Base-by-base conservation (phyloP, 2,113 vertebrate genomes). In the Oxyruncus cristatus region DNA sequence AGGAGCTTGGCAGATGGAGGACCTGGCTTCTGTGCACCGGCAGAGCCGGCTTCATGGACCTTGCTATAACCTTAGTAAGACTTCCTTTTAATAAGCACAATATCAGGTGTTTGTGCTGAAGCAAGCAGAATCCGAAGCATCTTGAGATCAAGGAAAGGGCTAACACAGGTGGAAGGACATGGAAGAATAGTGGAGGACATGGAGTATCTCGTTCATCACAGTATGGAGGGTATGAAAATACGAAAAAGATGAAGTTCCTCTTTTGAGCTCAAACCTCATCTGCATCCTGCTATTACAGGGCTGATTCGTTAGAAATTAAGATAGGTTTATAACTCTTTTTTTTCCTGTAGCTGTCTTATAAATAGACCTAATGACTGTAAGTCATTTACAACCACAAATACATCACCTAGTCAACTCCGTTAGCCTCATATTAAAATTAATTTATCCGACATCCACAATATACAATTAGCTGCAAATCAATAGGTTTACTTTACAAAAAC, bases 381-480 rank as follows among this genome's bases (percentile, higher is more conserved):
- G 77, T 74, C 59, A 82, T 91, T 97, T 89, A 93, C 18, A 70
- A 95, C 71, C 92, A 76, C 63, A 96, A 92, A 95, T 81, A 95
- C 39, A 93, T 91, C 88, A 95, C 79, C 95, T 91, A 91, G 85
- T 80, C 95, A 94, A 95, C 74, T 89, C 56, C 67, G 70, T 58
- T 66, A 81, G 92, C 88, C 55, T 85, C 85, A 90, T 91, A 95
- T 83, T 93, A 96, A 97, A 97, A 97, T 94, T 77, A 96, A 93
- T 95, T 97, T 94, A 95, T 93, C 96, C 92, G 83, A 65, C 52
- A 92, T 95, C 66, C 22, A 44, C 96, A 93, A 96, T 83, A 97
- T 72, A 95, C 74, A 97, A 98, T 97, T 97, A 98, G 85, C 86
- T 97, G 85, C 92, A 97, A 96, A 95, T 96, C 94, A 97, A 93